Evolutionary conservation across 2,113 vertebrate genomes (phyloP).

Genomic region (Gadus macrocephalus): DNA sequence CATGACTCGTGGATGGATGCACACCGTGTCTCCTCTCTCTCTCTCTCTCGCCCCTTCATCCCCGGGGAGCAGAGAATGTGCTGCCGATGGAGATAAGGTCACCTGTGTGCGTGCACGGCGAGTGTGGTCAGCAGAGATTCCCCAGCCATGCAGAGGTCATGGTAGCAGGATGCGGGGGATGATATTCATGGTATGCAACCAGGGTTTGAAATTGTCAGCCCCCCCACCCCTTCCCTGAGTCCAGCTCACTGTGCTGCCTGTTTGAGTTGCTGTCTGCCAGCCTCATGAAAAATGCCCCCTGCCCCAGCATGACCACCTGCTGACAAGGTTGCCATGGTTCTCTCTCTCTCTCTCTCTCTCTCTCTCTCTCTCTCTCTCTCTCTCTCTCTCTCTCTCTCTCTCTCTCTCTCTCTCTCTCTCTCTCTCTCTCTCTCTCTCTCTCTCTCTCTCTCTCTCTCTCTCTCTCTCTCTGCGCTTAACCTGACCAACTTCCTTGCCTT

Average conservation of each 20-base stretch:
- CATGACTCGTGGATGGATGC: conserved; percentile 2
- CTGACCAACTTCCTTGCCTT: conserved; percentile 41
- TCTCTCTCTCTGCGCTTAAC: conserved; percentile 11
- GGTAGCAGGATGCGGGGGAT: too few relatives aligned
- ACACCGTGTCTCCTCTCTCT: not conserved
- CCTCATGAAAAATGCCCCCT: conserved; percentile 32
- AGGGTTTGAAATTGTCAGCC: too few relatives aligned
- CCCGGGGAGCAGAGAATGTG: too few relatives aligned
- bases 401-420: conserved; percentile 16
- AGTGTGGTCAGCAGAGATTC: too few relatives aligned
- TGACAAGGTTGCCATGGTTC: conserved; percentile 59
- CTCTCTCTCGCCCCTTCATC: too few relatives aligned
- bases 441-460: too few relatives aligned
- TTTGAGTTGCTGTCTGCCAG: conserved; percentile 43
- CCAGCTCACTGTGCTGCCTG: conserved; percentile 10
- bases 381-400: conserved; percentile 4
- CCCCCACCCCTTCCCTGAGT: not conserved
- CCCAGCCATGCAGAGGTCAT: too few relatives aligned
- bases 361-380: not conserved
- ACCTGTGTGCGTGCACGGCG: too few relatives aligned
- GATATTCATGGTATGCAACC: too few relatives aligned
- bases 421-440: conserved; percentile 17
- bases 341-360: conserved; percentile 29
- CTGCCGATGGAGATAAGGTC: too few relatives aligned
- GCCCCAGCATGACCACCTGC: not conserved